Evolutionary conservation across 2,888 invertebrate genomes (phyloP).

Genomic region (Leptinotarsa tumamoca): DNA sequence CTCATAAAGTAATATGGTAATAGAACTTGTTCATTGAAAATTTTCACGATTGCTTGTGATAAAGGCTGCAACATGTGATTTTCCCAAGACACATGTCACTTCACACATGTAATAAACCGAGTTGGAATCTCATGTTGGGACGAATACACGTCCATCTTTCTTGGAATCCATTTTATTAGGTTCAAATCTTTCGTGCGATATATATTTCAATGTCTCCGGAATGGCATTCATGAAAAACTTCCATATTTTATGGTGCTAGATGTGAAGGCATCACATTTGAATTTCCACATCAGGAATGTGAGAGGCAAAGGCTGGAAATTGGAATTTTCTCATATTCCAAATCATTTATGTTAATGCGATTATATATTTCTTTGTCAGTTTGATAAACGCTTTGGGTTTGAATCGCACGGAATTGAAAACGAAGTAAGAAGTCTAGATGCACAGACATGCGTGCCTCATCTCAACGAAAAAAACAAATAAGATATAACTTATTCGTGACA

Average conservation of each 20-base stretch:
- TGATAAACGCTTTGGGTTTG: constrained; percentile 38
- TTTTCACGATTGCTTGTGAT: too few relatives aligned
- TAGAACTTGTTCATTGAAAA: too few relatives aligned
- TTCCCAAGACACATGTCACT: too few relatives aligned
- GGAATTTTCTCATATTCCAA: constrained; percentile 54
- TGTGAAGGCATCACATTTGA: constrained; percentile 35
- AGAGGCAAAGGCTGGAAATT: constrained; percentile 47
- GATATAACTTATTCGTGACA: too few relatives aligned
- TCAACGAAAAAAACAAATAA: background rate
- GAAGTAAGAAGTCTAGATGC: background rate
- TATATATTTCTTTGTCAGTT: constrained; percentile 49
- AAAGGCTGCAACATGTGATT: too few relatives aligned
- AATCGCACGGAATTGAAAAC: background rate
- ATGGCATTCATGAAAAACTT: constrained; percentile 26
- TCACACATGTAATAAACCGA: background rate
- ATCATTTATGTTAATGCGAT: constrained; percentile 56
- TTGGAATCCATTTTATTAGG: constrained; percentile 1
- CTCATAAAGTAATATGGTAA: too few relatives aligned
- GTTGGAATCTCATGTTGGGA: background rate
- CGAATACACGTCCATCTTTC: background rate
- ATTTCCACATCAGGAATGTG: constrained; percentile 37
- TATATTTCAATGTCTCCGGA: constrained; percentile 11
- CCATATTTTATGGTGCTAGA: constrained; percentile 32
- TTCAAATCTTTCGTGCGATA: constrained; percentile 1
- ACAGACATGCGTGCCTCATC: background rate